Evolutionary conservation across 2,797 vertebrate genomes (phyloP), one percentile per base, ranked within the genome.

Genomic region (Bucorvus abyssinicus): DNA sequence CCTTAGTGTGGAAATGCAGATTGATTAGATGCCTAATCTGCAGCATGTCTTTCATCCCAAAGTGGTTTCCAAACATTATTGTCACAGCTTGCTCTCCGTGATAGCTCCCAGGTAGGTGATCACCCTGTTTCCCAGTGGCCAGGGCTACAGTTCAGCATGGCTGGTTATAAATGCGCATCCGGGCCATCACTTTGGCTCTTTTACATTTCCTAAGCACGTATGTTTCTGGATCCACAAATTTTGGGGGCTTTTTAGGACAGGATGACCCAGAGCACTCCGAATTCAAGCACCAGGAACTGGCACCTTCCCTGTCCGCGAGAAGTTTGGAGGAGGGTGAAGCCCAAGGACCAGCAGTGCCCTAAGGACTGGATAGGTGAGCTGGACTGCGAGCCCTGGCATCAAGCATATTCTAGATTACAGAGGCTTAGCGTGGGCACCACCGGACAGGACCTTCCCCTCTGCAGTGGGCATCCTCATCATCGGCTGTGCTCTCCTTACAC

Each of bases 21-120:
- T 91, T 89, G 94, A 94, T 92, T 81, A 93, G 95, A 95, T 96
- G 89, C 23, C 57, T 94, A 95, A 95, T 93, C 95, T 93, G 75
- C 30, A 91, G 44, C 57, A 47, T 44, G 65, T 76, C 89, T 96
- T 92, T 95, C 93, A 91, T 87, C 91, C 92, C 7, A 0, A 60
- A n/a, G 22, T 32, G 27, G 67, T 82, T 95, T 91, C 84, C 73
- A 95, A 94, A 88, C 42, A 16, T 38, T 40, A 42, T 17, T 53
- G 79, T 60, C 82, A 64, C 73, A 86, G 47, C 65, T 80, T 81
- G 79, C 69, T 88, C 89, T 86, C 59, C 52, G 65, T 64, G 90
- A 87, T 63, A 87, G 52, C 30, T 65, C 20, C n/a, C 2, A 2
- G 18, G 16, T 78, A 65, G 0, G 0, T n/a, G 69, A 40, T 65